Percentiles rank a stretch among this genome's conserved stretches.
Conservation (phyloP, 2,888 invertebrate species). For the Amphimallon solstitiale region DNA sequence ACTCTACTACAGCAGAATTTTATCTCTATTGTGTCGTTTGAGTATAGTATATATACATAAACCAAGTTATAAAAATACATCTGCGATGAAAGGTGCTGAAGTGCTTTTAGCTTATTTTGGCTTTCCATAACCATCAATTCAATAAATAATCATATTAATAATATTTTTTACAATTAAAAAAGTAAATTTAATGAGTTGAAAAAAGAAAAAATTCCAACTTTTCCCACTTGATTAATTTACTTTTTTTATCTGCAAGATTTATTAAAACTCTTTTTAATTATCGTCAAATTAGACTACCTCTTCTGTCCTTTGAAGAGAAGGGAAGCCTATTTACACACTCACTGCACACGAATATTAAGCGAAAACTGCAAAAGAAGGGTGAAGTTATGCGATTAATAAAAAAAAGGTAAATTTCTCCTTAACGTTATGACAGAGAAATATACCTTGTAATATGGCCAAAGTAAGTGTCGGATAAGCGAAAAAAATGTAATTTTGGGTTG, state of each 20-base stretch:
- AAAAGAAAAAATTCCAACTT: conserved; percentile 1
- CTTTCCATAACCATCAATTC: no score
- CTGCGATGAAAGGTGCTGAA: no score
- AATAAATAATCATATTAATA: no score
- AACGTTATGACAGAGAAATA: conserved; percentile 39
- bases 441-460: conserved; percentile 38
- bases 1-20: background rate
- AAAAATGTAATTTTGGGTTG: conserved; percentile 29
- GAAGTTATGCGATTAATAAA: conserved; percentile 37
- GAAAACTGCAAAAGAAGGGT: conserved; percentile 8
- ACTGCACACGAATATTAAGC: conserved; percentile 31
- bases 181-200: conserved; percentile 6
- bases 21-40: no score
- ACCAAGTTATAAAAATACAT: no score
- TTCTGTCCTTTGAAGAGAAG: conserved; percentile 5
- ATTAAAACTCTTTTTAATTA: conserved; percentile 32
- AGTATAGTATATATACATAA: no score
- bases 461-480: conserved; percentile 38
- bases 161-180: background rate
- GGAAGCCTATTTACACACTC: conserved; percentile 23
- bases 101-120: no score
- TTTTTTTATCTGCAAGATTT: conserved; percentile 29
- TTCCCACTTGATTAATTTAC: conserved; percentile 16
- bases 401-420: conserved; percentile 32
- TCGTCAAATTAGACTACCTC: conserved; percentile 17